These are phyloP conservation scores for Drosophila malerkotliana DNA, from an alignment of 1,140 invertebrate genomes.

Conservation along the genomic window DNA sequence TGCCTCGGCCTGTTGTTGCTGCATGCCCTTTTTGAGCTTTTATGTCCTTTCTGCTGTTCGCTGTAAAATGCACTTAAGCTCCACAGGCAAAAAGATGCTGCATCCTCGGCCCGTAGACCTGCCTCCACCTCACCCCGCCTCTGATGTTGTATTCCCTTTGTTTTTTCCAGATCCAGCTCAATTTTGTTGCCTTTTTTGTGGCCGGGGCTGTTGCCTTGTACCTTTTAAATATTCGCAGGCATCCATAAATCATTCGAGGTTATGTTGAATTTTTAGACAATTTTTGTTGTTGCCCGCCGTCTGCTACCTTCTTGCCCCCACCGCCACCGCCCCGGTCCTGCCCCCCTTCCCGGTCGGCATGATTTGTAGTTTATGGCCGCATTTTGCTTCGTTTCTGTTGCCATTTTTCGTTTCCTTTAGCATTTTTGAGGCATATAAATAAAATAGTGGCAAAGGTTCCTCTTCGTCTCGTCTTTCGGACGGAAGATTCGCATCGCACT, in stretches of 20 bases:
- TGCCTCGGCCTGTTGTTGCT: conserved; percentile 41
- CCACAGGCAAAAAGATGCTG: conserved; percentile 52
- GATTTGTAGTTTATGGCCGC: conserved; percentile 80
- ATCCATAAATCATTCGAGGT: conserved; percentile 81
- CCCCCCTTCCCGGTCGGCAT: conserved; percentile 55
- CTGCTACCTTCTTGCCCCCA: conserved; percentile 25
- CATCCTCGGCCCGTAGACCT: conserved; percentile 5
- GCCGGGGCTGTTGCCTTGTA: conserved; percentile 46
- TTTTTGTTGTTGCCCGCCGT: conserved; percentile 62
- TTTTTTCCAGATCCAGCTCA: conserved; percentile 46
- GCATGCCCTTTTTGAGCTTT: conserved; percentile 77
- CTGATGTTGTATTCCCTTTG: conserved; percentile 42
- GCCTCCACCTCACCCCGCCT: not conserved
- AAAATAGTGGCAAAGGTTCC: conserved; percentile 69
- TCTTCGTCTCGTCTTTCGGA: conserved; percentile 8
- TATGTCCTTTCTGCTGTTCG: conserved; percentile 75
- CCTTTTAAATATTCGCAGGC: conserved; percentile 81
- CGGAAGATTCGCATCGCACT: conserved; percentile 30
- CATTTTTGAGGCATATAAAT: conserved; percentile 70
- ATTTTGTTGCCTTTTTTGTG: conserved; percentile 40
- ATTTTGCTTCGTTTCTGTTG: conserved; percentile 52
- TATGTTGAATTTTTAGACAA: conserved; percentile 82
- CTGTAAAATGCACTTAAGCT: conserved; percentile 78
- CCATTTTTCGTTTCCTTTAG: conserved; percentile 50
- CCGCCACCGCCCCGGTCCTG: not conserved